These are phyloP conservation scores for Epistrophe eligans DNA, from an alignment of 2,888 invertebrate genomes.

Conservation along the genomic window DNA sequence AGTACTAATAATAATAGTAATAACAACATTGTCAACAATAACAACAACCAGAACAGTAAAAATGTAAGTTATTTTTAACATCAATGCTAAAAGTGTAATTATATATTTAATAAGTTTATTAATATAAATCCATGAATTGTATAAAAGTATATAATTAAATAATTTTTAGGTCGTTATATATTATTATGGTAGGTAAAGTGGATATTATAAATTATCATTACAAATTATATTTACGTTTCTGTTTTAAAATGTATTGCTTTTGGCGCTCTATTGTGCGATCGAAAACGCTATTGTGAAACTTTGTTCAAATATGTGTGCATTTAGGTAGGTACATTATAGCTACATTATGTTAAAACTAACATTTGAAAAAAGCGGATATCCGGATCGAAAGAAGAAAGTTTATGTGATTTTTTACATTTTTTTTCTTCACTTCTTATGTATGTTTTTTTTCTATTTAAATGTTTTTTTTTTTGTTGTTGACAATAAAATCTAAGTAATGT, in stretches of 20 bases:
- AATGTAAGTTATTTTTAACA: conserved; percentile 59
- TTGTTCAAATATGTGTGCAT: not conserved
- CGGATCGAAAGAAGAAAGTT: conserved; percentile 47
- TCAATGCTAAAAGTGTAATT: conserved; percentile 20
- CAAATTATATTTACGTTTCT: not conserved
- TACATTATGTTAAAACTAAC: too few relatives aligned
- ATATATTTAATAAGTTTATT: conserved; percentile 23
- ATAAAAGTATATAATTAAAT: conserved; percentile 2
- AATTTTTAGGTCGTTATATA: not conserved
- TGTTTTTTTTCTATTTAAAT: not conserved
- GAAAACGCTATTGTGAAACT: not conserved
- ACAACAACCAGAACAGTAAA: conserved; percentile 51
- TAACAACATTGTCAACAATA: conserved; percentile 60
- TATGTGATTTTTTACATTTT: not conserved
- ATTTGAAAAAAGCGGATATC: conserved; percentile 56
- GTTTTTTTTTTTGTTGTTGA: not conserved
- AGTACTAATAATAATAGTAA: conserved; percentile 77
- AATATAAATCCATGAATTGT: not conserved
- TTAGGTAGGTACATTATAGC: too few relatives aligned
- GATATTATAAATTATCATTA: conserved; percentile 22
- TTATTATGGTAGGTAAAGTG: not conserved
- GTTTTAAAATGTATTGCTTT: not conserved
- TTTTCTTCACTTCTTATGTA: not conserved
- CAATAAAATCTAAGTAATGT: not conserved
- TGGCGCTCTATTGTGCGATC: too few relatives aligned